Conservation (phyloP, 2,797 vertebrate species). For the Gallinago nigripennis region DNA sequence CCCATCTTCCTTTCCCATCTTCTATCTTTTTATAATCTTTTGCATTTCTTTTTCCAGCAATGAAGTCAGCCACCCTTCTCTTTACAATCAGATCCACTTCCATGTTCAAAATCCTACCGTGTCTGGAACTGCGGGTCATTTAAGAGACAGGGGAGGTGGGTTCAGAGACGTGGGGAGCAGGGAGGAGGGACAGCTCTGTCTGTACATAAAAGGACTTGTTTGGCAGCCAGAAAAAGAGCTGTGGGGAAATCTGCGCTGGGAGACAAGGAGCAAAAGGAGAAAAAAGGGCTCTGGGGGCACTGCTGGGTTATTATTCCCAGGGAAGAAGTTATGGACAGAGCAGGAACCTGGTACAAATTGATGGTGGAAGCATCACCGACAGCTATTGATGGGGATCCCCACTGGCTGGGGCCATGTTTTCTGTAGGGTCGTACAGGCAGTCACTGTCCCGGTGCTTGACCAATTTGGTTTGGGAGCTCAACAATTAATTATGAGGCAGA, state of each 20-base stretch:
- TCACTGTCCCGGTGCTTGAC: background rate
- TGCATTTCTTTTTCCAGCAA: background rate
- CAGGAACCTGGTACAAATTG: background rate
- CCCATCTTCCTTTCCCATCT: background rate
- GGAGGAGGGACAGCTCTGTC: background rate
- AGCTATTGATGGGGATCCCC: background rate
- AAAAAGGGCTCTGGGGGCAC: background rate
- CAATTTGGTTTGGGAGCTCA: background rate
- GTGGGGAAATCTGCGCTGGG: background rate
- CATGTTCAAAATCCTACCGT: background rate
- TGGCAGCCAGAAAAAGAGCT: background rate
- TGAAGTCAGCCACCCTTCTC: background rate
- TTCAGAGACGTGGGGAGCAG: background rate
- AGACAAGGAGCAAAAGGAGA: background rate
- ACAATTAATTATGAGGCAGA: background rate
- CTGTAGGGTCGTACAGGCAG: background rate
- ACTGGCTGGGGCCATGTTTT: background rate
- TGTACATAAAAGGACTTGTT: background rate
- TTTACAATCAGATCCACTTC: background rate
- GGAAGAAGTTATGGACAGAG: background rate
- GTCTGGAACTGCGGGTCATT: rapidly evolving
- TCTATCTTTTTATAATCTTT: background rate
- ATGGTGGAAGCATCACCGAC: background rate
- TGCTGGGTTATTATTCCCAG: background rate
- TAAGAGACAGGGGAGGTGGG: background rate